Evolutionary conservation across 2,113 vertebrate genomes (phyloP), one percentile per base, ranked within the genome.

Genomic region (Thalassarche chlororhynchos): DNA sequence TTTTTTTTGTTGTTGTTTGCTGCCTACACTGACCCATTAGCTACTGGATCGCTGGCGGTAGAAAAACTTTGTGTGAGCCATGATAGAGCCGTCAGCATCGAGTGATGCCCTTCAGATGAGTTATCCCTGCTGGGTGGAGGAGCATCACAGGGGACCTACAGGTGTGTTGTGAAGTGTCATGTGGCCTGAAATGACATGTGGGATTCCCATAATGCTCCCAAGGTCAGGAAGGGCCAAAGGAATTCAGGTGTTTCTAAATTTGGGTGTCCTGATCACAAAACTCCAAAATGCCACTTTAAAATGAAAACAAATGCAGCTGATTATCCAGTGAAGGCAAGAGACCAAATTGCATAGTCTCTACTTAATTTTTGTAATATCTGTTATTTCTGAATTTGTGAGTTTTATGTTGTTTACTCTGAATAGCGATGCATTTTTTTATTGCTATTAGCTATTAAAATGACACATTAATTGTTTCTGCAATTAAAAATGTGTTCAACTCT

Each of bases 401-500:
- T 94, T 92, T 87, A 42, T 93, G 66, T 77, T 84, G 21, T 47
- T 95, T 88, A 80, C 71, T 65, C 32, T 49, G 81, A 87, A 72
- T 44, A 84, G 60, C 0, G 0, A 65, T 3, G 1, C 32, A 12
- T 61, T 85, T 84, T 94, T 94, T 95, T 92, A 95, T 94, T 93
- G 62, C 87, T 89, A 64, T 97, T 97, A 94, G 91, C 93, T 84
- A 72, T 94, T 94, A 91, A 95, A 89, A 94, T 85, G 94, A 77
- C 93, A 96, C 74, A 89, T 96, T 95, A 95, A 97, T 96, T 96
- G 89, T 93, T 96, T 84, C 75, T 70, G 66, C 89, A 96, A 94
- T 97, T 92, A 97, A 96, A 95, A 94, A 91, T 77, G 52, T 66
- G 57, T 81, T 94, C 90, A 49, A 0, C 40, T 93, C 12, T 96